Base-by-base conservation (phyloP, 2,888 invertebrate genomes). In the Rhodophaea formosa region DNA sequence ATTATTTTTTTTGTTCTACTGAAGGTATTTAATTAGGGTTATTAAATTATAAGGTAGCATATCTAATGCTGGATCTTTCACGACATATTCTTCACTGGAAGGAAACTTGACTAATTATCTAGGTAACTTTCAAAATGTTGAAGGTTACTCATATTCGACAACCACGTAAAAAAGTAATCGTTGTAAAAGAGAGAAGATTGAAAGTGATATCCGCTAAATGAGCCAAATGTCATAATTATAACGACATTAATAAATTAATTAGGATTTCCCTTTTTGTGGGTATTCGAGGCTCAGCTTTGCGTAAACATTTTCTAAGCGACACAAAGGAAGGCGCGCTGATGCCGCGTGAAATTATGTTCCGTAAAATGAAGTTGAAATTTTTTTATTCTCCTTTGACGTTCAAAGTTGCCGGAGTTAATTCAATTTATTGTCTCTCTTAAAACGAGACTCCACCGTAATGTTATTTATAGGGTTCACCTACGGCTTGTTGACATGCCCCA, bases 391-490 rank as follows among this genome's bases (percentile, higher is more conserved):
- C 82, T 88, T 88, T 88, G 88, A 87, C 77, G 84, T 82, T 82
- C 82, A 86, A 84, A 86, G 85, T 86, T 79, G 72, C 65, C 80
- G 68, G 77, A 84, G 84, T 79, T 90, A 89, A 91, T 89, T 88
- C 81, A 82, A 89, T 91, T 88, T 86, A 82, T 84, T 85, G 85
- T 88, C 78, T 89, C 88, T 84, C 81, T 89, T 87, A 88, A 87
- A 89, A 82, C 76, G 86, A 86, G 83, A 84, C 84, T 84, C 80
- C 65, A 70, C 72, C 70, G 76, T 89, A 90, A 90, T 83, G 79
- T 77, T 87, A 86, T 90, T 90, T 90, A 79, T 81, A 77, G 76
- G 83, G 83, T 83, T 84, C 85, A 87, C 87, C 88, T 86, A 86
- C 83, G 84, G 77, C 78, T 84, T 85, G 86, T 87, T 86, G 85